These are phyloP conservation scores for Olivierus martensii DNA, from an alignment of 1,140 invertebrate genomes.

Conservation along the genomic window DNA sequence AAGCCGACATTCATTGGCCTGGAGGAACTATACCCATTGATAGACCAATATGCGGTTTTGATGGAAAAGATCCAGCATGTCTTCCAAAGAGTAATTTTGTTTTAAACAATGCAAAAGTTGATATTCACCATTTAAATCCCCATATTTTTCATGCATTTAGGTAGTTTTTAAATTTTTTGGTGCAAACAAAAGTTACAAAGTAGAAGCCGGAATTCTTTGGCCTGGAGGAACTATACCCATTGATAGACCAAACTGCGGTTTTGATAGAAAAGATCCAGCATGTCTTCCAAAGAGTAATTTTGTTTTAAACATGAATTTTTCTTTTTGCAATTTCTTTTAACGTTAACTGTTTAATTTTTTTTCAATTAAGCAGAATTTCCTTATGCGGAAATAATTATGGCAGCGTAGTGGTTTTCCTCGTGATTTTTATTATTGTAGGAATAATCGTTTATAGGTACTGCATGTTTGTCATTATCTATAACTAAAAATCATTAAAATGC, in stretches of 20 bases:
- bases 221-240: slow-evolving; percentile 44
- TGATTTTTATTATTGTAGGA: slow-evolving; percentile 27
- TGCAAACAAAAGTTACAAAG: slow-evolving; percentile 47
- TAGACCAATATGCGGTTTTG: slow-evolving; percentile 35
- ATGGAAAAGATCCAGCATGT: slow-evolving; percentile 29
- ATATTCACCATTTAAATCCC: neutral
- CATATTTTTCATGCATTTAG: slow-evolving; percentile 12
- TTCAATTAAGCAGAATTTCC: slow-evolving; percentile 1
- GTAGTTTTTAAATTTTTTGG: slow-evolving; percentile 48
- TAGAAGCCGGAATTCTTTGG: slow-evolving; percentile 63
- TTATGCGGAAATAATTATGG: slow-evolving; percentile 26
- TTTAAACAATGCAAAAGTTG: slow-evolving; percentile 14
- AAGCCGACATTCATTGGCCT: slow-evolving; percentile 67
- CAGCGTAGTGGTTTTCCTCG: slow-evolving; percentile 26
- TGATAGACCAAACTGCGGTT: slow-evolving; percentile 35
- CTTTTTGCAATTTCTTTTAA: too few relatives aligned
- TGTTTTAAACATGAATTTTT: slow-evolving; percentile 24
- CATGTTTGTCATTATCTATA: slow-evolving; percentile 21
- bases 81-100: slow-evolving; percentile 1
- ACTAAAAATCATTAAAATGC: neutral
- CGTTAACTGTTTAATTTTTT: slow-evolving; percentile 24
- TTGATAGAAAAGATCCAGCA: slow-evolving; percentile 31
- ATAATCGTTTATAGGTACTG: slow-evolving; percentile 32
- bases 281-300: slow-evolving; percentile 6
- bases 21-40: slow-evolving; percentile 40